phyloP scores from a whole-genome alignment of 1,140 invertebrate genomes.

The Aphaenogaster ashmeadi region DNA sequence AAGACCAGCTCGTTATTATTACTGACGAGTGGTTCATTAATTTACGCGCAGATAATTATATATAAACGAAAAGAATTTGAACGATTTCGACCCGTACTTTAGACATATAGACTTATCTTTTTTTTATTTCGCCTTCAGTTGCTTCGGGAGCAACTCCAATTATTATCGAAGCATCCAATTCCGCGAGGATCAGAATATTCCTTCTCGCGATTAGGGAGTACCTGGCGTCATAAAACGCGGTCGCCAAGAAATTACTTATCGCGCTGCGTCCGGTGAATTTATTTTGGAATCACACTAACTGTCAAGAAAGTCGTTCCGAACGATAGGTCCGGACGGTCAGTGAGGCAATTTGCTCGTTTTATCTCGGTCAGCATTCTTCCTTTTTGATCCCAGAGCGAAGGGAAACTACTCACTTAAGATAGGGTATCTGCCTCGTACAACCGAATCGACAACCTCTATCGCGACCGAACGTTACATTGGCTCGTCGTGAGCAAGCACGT shows the following conservation, averaged over 20 bases:
- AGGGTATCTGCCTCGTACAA: constrained; percentile 67
- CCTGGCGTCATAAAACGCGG: neutral
- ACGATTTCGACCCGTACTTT: neutral
- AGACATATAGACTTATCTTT: neutral
- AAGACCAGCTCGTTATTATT: constrained; percentile 38
- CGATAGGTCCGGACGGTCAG: constrained; percentile 26
- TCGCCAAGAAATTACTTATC: constrained; percentile 35
- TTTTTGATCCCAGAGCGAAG: constrained; percentile 42
- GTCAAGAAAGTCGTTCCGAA: constrained; percentile 6
- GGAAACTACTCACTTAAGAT: constrained; percentile 75
- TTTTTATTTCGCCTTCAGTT: neutral
- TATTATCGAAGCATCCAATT: constrained; percentile 9
- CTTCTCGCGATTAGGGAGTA: neutral
- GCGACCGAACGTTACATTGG: constrained; percentile 49
- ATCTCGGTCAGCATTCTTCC: constrained; percentile 52
- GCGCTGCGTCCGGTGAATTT: constrained; percentile 37
- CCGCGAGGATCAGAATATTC: neutral
- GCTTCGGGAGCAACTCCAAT: neutral
- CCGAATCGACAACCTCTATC: constrained; percentile 57
- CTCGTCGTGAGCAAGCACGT: constrained; percentile 75
- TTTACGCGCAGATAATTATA: constrained; percentile 23
- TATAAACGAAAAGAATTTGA: neutral
- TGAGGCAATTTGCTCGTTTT: constrained; percentile 65
- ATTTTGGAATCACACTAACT: constrained; percentile 53
- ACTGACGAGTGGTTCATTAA: constrained; percentile 40